Evolutionary conservation across 1,140 invertebrate species (phyloP).

Genomic region (Leucophenga varia): DNA sequence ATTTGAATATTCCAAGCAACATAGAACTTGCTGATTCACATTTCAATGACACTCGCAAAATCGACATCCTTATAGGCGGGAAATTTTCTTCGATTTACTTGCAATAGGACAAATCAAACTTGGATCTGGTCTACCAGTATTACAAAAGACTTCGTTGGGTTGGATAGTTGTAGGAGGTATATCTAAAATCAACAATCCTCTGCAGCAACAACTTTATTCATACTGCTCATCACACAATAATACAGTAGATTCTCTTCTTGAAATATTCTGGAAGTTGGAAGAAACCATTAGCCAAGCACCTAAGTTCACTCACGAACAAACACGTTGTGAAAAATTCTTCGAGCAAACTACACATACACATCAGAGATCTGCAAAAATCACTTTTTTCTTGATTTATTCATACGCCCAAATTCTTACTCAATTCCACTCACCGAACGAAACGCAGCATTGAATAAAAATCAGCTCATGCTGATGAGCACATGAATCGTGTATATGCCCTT

Average conservation of each 20-base stretch:
- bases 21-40: constrained; percentile 30
- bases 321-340: constrained; percentile 8
- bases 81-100: constrained; percentile 27
- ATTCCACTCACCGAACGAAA: too few species aligned
- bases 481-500: too few species aligned
- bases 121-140: neutral
- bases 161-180: constrained; percentile 20
- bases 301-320: constrained; percentile 10
- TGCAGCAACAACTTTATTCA: neutral
- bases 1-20: constrained; percentile 6
- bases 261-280: constrained; percentile 27
- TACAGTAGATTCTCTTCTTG: constrained; percentile 6
- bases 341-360: neutral
- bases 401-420: too few species aligned
- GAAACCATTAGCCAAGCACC: constrained; percentile 2
- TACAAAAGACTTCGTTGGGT: constrained; percentile 23
- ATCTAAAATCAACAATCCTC: neutral
- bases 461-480: too few species aligned
- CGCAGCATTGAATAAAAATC: too few species aligned
- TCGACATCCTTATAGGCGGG: constrained; percentile 36
- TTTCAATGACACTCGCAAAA: constrained; percentile 23
- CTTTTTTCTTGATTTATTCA: too few species aligned
- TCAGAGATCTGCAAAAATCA: too few species aligned
- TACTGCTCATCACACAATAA: neutral
- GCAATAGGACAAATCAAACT: constrained; percentile 22